Conservation (phyloP, 2,888 invertebrate species). For the Pogonocherus hispidulus region DNA sequence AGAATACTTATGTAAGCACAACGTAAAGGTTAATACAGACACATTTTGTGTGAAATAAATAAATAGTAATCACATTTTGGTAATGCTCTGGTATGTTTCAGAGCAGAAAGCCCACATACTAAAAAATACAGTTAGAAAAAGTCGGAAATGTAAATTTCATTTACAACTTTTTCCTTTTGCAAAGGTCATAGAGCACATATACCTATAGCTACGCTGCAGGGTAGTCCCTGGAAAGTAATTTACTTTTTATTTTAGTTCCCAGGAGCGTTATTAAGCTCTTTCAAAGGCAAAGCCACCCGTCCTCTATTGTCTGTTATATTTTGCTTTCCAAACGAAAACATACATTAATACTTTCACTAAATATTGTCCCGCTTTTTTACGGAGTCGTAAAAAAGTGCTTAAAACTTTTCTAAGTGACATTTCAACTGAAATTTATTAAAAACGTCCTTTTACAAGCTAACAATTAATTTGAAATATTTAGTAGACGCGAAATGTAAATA, state of each 20-base stretch:
- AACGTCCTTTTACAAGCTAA: no score
- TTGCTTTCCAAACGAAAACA: background rate
- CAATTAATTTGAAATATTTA: no score
- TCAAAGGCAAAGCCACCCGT: background rate
- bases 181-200: background rate
- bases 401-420: background rate
- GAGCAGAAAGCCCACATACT: no score
- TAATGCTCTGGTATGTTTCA: no score
- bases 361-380: background rate
- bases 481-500: no score
- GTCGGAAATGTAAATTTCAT: background rate
- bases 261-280: background rate
- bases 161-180: background rate
- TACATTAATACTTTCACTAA: background rate
- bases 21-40: no score
- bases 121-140: no score
- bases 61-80: no score
- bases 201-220: background rate
- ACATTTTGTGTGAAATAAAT: no score
- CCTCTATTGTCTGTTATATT: background rate
- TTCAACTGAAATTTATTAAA: background rate
- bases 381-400: background rate
- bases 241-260: background rate
- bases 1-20: no score
- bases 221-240: background rate